Evolutionary conservation across 1,140 invertebrate species (phyloP), one percentile per base, ranked within the genome.

Genomic region (Cryptotermes secundus): DNA sequence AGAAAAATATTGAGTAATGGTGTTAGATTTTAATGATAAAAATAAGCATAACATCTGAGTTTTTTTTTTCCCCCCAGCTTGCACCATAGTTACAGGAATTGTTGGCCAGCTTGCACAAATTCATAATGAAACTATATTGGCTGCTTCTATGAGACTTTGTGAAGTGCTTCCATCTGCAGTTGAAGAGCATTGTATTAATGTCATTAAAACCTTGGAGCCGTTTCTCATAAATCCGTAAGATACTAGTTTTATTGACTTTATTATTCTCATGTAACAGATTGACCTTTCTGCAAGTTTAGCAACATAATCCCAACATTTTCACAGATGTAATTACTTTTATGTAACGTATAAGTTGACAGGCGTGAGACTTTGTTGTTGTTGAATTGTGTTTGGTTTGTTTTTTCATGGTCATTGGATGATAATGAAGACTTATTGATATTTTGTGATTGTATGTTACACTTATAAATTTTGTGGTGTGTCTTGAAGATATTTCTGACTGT

Each of bases 11-110:
- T 49, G 9, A 19, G 45, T 49, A 19, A 49, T 49, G 16, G 16
- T 49, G 45, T 42, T 42, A 42, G 38, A 42, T 6, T 14, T 49
- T 49, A 2, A 65, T 65, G n/a, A n/a, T 1, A 26, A 65, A 65
- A n/a, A n/a, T 65, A 59, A 9, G 24, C 12, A 38, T 38, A 38
- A 38, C 38, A 38, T 38, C 4, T 38, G 38, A 38, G 14, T 24
- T 1, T 1, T 85, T 38, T 80, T 79, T 24, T 19, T 85, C 6
- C 86, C 83, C 86, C 59, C 86, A 88, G 89, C 86, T 35, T 90
- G 89, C 85, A 88, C 88, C 24, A 87, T 89, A 1, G 53, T 89
- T 4, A 34, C 88, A 22, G 87, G 87, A 22, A 79, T 90, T n/a
- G 82, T 87, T 24, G 87, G 88, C 38, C 88, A 90, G 85, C 84